Base-by-base conservation (phyloP, 2,888 invertebrate genomes). In the Conistra vaccinii region DNA sequence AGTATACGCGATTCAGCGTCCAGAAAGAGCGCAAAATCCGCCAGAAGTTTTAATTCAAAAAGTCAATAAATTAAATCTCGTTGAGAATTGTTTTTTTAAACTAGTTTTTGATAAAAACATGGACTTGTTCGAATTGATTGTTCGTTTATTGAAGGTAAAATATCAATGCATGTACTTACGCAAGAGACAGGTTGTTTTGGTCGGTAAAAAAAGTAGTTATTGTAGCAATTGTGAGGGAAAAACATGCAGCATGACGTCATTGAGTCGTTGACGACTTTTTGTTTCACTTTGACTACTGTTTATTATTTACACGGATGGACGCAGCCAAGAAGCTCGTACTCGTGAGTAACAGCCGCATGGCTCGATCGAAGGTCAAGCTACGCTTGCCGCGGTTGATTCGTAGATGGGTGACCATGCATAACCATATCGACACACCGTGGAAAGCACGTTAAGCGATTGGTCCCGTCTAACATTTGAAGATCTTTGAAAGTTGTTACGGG, bases 111-210 rank as follows among this genome's bases (percentile, higher is more conserved):
- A n/a, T 12, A 29, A 42, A 66, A 75, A 32, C 9, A 42, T 12
- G 77, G 9, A 26, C 29, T 77, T 26, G 12, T 69, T 69, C 9
- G 35, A 39, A 39, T 57, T 69, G 39, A 42, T 45, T 65, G 51
- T 73, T 53, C 57, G 0, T 69, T 69, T 62, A 32, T 42, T 45
- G 35, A 69, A 84, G 58, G 51, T 68, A 51, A 73, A 83, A 80
- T 69, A 66, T 66, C 66, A 42, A 60, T 32, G 23, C 53, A 42
- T 48, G 35, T 61, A 48, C 63, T 79, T 63, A 70, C 69, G 69
- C 62, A 80, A 63, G 69, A 62, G 10, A 70, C 62, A 42, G 32
- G 84, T 73, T 53, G 73, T 65, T 73, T 79, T 61, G 23, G 48
- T 66, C 20, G 26, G 12, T 42, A 61, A 7, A 57, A 69, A 55